Base-by-base conservation (phyloP, 2,888 invertebrate genomes). In the Branchellion lobata region DNA sequence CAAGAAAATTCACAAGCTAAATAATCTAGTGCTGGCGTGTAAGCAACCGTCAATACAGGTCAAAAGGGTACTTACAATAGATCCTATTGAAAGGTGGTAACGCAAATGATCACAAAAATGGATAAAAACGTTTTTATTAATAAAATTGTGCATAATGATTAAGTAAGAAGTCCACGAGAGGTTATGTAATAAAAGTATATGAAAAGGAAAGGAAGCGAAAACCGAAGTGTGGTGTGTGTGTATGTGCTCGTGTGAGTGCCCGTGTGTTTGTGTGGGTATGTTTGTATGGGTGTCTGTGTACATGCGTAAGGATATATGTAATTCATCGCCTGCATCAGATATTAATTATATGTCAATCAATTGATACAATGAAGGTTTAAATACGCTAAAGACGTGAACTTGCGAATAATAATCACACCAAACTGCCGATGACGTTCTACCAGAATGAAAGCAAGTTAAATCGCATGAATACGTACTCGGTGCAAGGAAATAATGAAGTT, bases 1-100 rank as follows among this genome's bases (percentile, higher is more conserved):
- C 61, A 57, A 57, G 61, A 57, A 57, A 57, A n/a, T 24, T 57
- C 61, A 24, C 61, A 57, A 57, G 61, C 61, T 57, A 57, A n/a
- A 8, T 8, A 57, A 57, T 57, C 61, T 57, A 57, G 21, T 24
- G 3, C 5, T 57, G n/a, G 61, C 21, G 61, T 14, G 5, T 57
- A 57, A 57, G 61, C 61, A 57, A 57, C 61, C 61, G 61, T 14
- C 61, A 24, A 57, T 57, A 57, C 21, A 57, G 61, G 61, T 47
- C 61, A 57, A 57, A 57, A 57, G 61, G 3, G 21, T 57, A 57
- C 61, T 57, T 57, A 57, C 61, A 57, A 57, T 57, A 57, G 61
- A 8, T 24, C 5, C 61, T 57, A 57, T 24, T 57, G 61, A n/a
- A 57, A 57, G 21, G 61, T 14, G n/a, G 61, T 57, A 57, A 57